Evolutionary conservation across 2,888 invertebrate species (phyloP).

Genomic region (Crepidodera aurea): DNA sequence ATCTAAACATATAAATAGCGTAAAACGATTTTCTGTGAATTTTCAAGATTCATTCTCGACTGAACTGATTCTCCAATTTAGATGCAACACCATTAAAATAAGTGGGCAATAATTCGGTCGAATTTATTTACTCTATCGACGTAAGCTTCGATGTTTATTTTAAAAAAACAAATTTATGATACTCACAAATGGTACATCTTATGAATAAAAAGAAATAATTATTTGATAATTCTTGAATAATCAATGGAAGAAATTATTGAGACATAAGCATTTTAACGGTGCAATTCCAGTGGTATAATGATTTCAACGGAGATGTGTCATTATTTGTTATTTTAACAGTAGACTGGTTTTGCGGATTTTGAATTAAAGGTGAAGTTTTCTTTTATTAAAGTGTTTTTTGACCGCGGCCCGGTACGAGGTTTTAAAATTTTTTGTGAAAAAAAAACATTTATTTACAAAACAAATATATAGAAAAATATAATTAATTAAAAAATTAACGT

Average conservation of each 20-base stretch:
- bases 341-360: no score
- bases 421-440: no score
- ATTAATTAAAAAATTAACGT: no score
- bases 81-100: no score
- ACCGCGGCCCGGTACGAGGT: no score
- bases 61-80: no score
- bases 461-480: no score
- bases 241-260: constrained; percentile 2
- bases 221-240: neutral
- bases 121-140: constrained; percentile 9
- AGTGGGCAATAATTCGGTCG: neutral
- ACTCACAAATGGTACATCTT: constrained; percentile 16
- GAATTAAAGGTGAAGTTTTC: neutral
- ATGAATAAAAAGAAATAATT: constrained; percentile 16
- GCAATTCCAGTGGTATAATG: neutral
- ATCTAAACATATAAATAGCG: no score
- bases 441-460: no score
- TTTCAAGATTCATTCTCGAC: no score
- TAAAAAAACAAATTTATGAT: constrained; percentile 22
- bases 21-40: no score
- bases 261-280: neutral
- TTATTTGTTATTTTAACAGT: no score
- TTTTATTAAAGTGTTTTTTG: neutral
- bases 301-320: neutral
- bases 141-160: constrained; percentile 9